phyloP scores from a whole-genome alignment of 2,888 invertebrate species.

The Corbicula japonica region DNA sequence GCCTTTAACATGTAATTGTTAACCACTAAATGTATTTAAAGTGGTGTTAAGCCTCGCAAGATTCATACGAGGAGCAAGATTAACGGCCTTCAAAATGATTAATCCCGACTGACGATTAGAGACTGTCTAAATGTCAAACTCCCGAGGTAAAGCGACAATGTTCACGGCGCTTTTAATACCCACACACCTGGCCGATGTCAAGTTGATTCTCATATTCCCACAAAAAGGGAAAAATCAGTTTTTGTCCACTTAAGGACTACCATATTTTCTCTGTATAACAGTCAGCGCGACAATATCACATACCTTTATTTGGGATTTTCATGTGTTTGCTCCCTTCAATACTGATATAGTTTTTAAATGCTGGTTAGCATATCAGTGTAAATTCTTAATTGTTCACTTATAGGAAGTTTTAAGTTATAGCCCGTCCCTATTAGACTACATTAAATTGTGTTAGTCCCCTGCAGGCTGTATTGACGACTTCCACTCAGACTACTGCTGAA shows the following conservation, averaged over 20 bases:
- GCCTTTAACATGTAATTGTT: conserved; percentile 49
- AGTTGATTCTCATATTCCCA: conserved; percentile 51
- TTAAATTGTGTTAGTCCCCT: too few species aligned
- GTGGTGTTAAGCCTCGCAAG: conserved; percentile 22
- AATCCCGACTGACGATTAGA: conserved; percentile 15
- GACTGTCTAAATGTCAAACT: conserved; percentile 22
- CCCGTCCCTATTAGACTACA: too few species aligned
- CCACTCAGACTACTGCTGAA: too few species aligned
- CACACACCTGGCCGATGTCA: conserved; percentile 55
- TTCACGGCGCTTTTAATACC: conserved; percentile 47
- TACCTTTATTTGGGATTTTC: too few species aligned
- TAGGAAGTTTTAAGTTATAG: too few species aligned
- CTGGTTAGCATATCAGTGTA: too few species aligned
- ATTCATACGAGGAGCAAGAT: conserved; percentile 11
- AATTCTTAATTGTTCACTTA: too few species aligned
- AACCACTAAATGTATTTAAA: conserved; percentile 36
- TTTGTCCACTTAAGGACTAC: conserved; percentile 51
- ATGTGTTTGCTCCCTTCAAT: too few species aligned
- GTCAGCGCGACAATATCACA: too few species aligned
- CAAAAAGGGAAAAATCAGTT: conserved; percentile 48
- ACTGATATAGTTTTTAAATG: too few species aligned
- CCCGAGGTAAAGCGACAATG: conserved; percentile 40
- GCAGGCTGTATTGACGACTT: too few species aligned
- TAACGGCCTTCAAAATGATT: conserved; percentile 21
- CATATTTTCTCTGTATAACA: conserved; percentile 32